A percentile compares a stretch with the other conserved stretches of the same genome.
Conservation (phyloP, 2,797 vertebrate species). For the Trachurus trachurus region DNA sequence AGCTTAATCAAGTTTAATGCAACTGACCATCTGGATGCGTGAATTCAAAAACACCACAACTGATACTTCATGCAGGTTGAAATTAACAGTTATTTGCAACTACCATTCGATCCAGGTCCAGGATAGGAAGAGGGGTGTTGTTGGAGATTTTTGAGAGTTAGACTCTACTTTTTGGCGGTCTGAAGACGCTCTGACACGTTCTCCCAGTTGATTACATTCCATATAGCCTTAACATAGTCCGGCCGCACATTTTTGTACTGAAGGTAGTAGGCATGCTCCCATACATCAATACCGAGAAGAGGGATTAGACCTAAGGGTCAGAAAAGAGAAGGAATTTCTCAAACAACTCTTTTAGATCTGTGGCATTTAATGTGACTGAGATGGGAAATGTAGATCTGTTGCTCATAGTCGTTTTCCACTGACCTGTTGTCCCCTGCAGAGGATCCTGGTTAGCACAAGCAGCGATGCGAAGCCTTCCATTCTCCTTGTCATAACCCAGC, state of each 20-base stretch:
- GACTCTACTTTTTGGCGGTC: slow-evolving; percentile 87
- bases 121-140: slow-evolving; percentile 10
- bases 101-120: slow-evolving; percentile 34
- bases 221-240: slow-evolving; percentile 98
- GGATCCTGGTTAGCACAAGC: slow-evolving; percentile 97
- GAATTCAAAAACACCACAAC: slow-evolving; percentile 10
- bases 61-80: neutral
- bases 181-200: slow-evolving; percentile 92
- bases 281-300: slow-evolving; percentile 96
- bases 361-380: neutral
- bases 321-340: neutral
- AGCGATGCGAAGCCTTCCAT: slow-evolving; percentile 87
- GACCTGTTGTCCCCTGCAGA: slow-evolving; percentile 96
- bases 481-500: slow-evolving; percentile 95
- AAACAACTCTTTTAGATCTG: neutral
- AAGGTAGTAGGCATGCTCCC: slow-evolving; percentile 99
- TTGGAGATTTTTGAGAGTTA: neutral
- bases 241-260: slow-evolving; percentile 99
- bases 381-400: neutral
- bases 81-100: slow-evolving; percentile 50
- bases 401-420: slow-evolving; percentile 24
- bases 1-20: slow-evolving; percentile 3
- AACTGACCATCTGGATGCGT: slow-evolving; percentile 21
- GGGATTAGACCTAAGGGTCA: slow-evolving; percentile 90
- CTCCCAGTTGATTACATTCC: slow-evolving; percentile 98